Percentiles rank a stretch among this genome's conserved stretches.
phyloP scores from a whole-genome alignment of 2,113 vertebrate genomes.

The Podarcis raffonei region DNA sequence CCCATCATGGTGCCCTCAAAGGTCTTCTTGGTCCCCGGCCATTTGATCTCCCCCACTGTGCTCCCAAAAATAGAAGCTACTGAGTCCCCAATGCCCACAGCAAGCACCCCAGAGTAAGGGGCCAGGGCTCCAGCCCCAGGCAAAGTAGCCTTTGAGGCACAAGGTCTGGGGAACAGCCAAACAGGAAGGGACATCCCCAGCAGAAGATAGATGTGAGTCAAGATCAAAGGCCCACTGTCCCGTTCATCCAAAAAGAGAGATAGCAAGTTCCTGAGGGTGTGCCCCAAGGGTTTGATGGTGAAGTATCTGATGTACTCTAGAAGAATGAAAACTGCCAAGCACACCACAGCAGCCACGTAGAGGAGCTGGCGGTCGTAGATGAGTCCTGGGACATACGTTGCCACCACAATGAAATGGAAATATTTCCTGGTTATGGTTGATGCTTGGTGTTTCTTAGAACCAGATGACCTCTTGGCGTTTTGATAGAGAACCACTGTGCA shows the following conservation, averaged over 20 bases:
- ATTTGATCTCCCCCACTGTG: conserved; percentile 91
- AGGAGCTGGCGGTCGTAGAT: conserved; percentile 90
- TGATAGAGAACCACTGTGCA: conserved; percentile 89
- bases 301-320: conserved; percentile 94
- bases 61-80: conserved; percentile 92
- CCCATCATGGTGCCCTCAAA: conserved; percentile 94
- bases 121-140: conserved; percentile 84
- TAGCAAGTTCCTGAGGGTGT: conserved; percentile 85
- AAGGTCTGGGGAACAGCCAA: conserved; percentile 91
- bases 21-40: conserved; percentile 98
- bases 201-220: conserved; percentile 95
- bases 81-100: conserved; percentile 93
- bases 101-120: conserved; percentile 91
- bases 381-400: conserved; percentile 91
- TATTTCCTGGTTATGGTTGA: conserved; percentile 90
- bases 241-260: conserved; percentile 94
- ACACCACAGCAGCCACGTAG: conserved; percentile 86
- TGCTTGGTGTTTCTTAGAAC: conserved; percentile 92
- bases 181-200: conserved; percentile 94
- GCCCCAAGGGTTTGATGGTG: conserved; percentile 89
- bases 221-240: conserved; percentile 94
- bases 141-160: conserved; percentile 83
- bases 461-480: conserved; percentile 83
- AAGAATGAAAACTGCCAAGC: conserved; percentile 87
- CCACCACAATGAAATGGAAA: conserved; percentile 93